Conservation (phyloP, 2,888 invertebrate genomes). For the Gortyna flavago region DNA sequence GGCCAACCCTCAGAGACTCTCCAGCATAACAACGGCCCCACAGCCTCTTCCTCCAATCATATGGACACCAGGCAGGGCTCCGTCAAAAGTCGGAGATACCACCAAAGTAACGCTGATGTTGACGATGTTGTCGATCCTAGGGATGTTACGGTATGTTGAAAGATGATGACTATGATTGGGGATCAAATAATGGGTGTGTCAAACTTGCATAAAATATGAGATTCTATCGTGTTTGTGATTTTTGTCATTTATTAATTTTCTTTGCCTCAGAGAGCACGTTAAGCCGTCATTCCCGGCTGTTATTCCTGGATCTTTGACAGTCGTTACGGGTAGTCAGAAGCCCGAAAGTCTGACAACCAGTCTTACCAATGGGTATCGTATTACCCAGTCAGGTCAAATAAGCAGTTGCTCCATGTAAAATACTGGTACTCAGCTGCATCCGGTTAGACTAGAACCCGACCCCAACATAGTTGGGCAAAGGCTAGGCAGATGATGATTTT, state of each 20-base stretch:
- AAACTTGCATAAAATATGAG: constrained; percentile 17
- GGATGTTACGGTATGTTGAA: constrained; percentile 83
- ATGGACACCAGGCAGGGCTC: constrained; percentile 83
- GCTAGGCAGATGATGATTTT: no score
- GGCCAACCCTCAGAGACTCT: constrained; percentile 74
- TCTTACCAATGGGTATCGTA: no score
- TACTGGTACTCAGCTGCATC: no score
- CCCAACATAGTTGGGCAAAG: no score
- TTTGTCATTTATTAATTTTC: background rate
- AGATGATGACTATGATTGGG: background rate
- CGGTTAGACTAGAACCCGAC: no score
- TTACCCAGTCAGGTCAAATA: no score
- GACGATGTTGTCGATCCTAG: constrained; percentile 84
- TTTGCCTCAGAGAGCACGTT: background rate
- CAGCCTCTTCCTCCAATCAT: constrained; percentile 80
- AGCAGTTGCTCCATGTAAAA: no score
- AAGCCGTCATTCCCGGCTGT: no score
- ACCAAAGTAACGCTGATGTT: constrained; percentile 79
- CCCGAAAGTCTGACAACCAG: no score
- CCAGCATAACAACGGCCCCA: constrained; percentile 69
- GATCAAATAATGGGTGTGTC: background rate
- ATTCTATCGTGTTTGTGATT: background rate
- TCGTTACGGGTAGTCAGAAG: no score
- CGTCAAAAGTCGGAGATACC: constrained; percentile 84
- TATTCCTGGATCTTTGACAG: no score